Evolutionary conservation across 2,888 invertebrate species (phyloP).

Genomic region (Philopedon plagiatum): DNA sequence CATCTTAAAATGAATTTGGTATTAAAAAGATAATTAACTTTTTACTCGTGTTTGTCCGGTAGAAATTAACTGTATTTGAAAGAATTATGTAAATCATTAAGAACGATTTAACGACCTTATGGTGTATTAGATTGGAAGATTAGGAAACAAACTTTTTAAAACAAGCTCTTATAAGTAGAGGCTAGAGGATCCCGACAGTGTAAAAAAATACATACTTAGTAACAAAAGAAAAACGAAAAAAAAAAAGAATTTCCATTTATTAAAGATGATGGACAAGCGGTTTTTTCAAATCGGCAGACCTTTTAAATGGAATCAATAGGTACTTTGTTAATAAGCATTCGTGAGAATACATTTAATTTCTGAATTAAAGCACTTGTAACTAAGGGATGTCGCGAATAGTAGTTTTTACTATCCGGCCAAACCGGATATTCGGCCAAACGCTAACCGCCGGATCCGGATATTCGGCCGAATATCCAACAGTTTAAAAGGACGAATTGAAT

Average conservation of each 20-base stretch:
- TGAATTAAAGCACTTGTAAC: no score
- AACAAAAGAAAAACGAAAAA: not conserved
- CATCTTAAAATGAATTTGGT: not conserved
- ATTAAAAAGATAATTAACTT: conserved; percentile 1
- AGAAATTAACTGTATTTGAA: not conserved
- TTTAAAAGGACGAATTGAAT: no score
- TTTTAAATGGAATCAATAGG: no score
- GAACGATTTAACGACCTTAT: not conserved
- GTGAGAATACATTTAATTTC: no score
- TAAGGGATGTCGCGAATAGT: no score
- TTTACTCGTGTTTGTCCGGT: not conserved
- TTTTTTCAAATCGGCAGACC: no score
- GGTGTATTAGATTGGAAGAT: not conserved
- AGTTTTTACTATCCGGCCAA: no score
- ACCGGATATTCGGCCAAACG: no score
- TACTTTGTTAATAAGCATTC: no score
- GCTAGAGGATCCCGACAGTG: not conserved
- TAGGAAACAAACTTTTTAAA: not conserved
- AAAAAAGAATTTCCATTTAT: not conserved
- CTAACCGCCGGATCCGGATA: no score
- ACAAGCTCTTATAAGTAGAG: not conserved
- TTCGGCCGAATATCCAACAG: no score
- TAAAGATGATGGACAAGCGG: no score
- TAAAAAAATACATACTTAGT: not conserved
- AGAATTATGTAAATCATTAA: conserved; percentile 4